A percentile compares a stretch with the other conserved stretches of the same genome.
These are phyloP conservation scores for Agrochola lota DNA, from an alignment of 2,888 invertebrate genomes.

Conservation along the genomic window DNA sequence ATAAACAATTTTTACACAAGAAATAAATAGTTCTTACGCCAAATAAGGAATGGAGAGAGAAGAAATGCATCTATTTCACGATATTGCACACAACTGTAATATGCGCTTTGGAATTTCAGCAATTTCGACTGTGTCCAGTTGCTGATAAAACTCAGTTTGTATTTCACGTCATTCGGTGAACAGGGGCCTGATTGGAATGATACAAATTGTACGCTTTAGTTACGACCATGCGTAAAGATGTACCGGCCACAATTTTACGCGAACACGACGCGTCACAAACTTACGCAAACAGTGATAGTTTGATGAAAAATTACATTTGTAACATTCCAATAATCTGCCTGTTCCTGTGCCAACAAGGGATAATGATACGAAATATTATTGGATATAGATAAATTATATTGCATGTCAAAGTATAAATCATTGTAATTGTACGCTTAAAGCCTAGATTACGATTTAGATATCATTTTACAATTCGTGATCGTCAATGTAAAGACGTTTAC, in stretches of 20 bases:
- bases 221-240: not conserved
- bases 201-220: constrained; percentile 12
- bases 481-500: constrained; percentile 63
- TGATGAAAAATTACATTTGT: constrained; percentile 6
- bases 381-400: constrained; percentile 76
- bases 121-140: constrained; percentile 29
- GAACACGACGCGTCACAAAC: constrained; percentile 7
- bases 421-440: constrained; percentile 72
- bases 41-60: constrained; percentile 65
- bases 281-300: not conserved
- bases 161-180: constrained; percentile 26
- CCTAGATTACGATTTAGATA: constrained; percentile 60
- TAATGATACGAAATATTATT: constrained; percentile 71
- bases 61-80: constrained; percentile 62
- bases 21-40: constrained; percentile 62
- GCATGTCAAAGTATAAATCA: constrained; percentile 79
- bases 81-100: constrained; percentile 33
- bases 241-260: constrained; percentile 29
- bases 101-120: constrained; percentile 39
- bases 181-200: constrained; percentile 32
- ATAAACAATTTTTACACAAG: constrained; percentile 62
- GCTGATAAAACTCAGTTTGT: constrained; percentile 34
- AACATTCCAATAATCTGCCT: constrained; percentile 48
- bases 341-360: constrained; percentile 53
- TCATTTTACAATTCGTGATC: constrained; percentile 66